Evolutionary conservation across 2,888 invertebrate genomes (phyloP).

Genomic region (Drosophila infuscata): DNA sequence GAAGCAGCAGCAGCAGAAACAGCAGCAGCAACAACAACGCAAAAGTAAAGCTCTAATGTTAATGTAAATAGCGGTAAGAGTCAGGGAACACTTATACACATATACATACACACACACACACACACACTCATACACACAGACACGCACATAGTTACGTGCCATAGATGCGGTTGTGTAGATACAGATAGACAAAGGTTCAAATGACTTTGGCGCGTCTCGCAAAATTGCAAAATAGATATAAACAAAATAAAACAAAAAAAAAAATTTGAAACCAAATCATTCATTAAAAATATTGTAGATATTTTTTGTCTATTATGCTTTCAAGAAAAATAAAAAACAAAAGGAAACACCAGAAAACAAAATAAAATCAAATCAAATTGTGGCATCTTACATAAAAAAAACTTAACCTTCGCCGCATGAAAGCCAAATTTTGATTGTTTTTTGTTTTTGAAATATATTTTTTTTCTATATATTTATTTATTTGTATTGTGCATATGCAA

Average conservation of each 20-base stretch:
- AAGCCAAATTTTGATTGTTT: conserved; percentile 43
- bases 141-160: conserved; percentile 70
- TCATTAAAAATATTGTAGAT: conserved; percentile 61
- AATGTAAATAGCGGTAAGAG: conserved; percentile 81
- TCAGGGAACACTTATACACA: conserved; percentile 42
- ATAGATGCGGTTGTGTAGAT: conserved; percentile 66
- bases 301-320: conserved; percentile 24
- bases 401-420: conserved; percentile 69
- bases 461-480: conserved; percentile 13
- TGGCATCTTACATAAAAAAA: conserved; percentile 76
- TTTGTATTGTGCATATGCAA: conserved; percentile 46
- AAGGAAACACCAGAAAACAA: conserved; percentile 40
- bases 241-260: conserved; percentile 27
- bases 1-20: conserved; percentile 50
- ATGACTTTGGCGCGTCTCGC: conserved; percentile 67
- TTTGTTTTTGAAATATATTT: conserved; percentile 21
- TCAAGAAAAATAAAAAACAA: conserved; percentile 43
- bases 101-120: conserved; percentile 34
- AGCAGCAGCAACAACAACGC: conserved; percentile 37
- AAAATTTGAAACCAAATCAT: conserved; percentile 68
- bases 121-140: conserved; percentile 25
- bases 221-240: conserved; percentile 54
- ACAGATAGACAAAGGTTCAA: conserved; percentile 66
- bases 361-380: conserved; percentile 70
- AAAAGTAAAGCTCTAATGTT: conserved; percentile 76